Percentiles rank a stretch among this genome's conserved stretches.
Evolutionary conservation across 2,113 vertebrate genomes (phyloP).

Genomic region (Colossoma macropomum): DNA sequence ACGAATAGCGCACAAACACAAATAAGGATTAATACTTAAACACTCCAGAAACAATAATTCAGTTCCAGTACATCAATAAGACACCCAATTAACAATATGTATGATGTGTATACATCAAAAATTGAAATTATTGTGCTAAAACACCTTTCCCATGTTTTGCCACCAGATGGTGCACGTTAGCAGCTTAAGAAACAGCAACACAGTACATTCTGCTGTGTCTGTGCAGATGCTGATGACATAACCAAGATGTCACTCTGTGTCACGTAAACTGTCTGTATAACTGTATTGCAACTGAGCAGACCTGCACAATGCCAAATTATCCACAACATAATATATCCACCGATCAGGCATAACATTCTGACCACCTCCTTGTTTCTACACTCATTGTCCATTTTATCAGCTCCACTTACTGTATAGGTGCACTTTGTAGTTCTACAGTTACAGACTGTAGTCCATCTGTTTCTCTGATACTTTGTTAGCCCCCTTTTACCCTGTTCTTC

Average conservation of each 20-base stretch:
- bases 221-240: neutral
- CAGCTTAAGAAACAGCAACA: neutral
- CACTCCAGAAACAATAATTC: too few species aligned
- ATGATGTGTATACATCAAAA: too few species aligned
- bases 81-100: too few species aligned
- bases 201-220: neutral
- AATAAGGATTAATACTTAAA: neutral
- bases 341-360: too few species aligned
- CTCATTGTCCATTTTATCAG: too few species aligned
- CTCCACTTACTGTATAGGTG: too few species aligned
- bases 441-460: too few species aligned
- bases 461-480: too few species aligned
- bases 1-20: neutral
- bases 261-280: neutral
- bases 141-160: neutral
- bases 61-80: too few species aligned
- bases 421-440: too few species aligned
- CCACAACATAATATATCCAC: neutral
- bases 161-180: conserved; percentile 22
- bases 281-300: neutral
- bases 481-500: too few species aligned
- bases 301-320: neutral
- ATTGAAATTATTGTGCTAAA: neutral
- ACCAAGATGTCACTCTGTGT: neutral
- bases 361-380: too few species aligned